Evolutionary conservation across 2,888 invertebrate genomes (phyloP).

Genomic region (Tanytarsus gracilentus): DNA sequence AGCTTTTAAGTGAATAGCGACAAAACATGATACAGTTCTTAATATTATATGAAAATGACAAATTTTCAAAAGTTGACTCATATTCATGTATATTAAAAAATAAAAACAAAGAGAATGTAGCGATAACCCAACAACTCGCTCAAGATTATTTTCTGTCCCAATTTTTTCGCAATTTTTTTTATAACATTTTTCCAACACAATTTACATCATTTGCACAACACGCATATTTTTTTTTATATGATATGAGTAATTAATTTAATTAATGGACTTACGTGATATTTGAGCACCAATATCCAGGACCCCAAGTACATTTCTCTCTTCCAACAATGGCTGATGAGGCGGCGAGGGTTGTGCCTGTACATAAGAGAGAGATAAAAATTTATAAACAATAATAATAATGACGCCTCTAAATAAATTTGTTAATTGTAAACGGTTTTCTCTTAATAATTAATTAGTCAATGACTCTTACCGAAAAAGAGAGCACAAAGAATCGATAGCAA

Average conservation of each 20-base stretch:
- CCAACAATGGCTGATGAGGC: constrained; percentile 1
- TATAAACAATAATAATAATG: background rate
- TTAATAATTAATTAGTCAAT: background rate
- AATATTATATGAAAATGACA: too few relatives aligned
- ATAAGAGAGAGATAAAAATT: background rate
- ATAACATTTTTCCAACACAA: background rate
- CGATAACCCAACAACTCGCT: too few relatives aligned
- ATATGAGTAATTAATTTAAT: background rate
- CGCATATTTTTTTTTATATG: too few relatives aligned
- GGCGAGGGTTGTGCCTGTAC: background rate
- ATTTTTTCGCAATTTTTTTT: too few relatives aligned
- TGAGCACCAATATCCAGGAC: constrained; percentile 16
- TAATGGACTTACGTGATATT: constrained; percentile 4
- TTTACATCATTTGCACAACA: background rate
- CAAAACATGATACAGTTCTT: too few relatives aligned
- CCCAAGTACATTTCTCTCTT: constrained; percentile 12
- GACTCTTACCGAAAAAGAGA: background rate
- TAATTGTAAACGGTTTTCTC: background rate
- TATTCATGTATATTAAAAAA: too few relatives aligned
- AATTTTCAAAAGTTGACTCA: too few relatives aligned
- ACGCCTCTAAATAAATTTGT: background rate
- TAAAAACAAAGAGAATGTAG: too few relatives aligned
- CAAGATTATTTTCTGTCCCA: too few relatives aligned
- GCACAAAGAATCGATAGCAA: constrained; percentile 1
- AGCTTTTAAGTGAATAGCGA: too few relatives aligned